Percentiles rank a stretch among this genome's conserved stretches.
phyloP scores from a whole-genome alignment of 2,888 invertebrate genomes.

The Byasa hedistus region DNA sequence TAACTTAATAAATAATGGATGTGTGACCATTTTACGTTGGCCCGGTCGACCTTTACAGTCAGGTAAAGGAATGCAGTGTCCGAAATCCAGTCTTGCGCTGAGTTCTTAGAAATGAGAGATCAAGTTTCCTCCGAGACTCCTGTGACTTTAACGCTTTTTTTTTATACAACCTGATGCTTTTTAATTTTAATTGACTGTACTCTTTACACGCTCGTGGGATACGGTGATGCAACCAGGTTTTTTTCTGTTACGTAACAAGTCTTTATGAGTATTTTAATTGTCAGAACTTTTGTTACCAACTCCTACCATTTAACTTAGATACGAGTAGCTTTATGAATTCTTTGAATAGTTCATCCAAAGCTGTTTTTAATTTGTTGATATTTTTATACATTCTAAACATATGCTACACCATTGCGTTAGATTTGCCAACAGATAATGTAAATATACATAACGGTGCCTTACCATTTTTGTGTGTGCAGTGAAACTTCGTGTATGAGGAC shows the following conservation, averaged over 20 bases:
- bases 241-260: not conserved
- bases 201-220: not conserved
- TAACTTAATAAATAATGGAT: conserved; percentile 20
- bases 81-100: conserved; percentile 37
- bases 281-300: not conserved
- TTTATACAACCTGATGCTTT: conserved; percentile 13
- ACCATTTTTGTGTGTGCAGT: conserved; percentile 45
- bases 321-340: too few relatives aligned
- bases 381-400: not conserved
- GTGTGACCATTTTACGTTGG: conserved; percentile 19
- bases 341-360: too few relatives aligned
- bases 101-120: conserved; percentile 37
- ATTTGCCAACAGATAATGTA: conserved; percentile 23
- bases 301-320: too few relatives aligned
- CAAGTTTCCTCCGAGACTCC: conserved; percentile 14
- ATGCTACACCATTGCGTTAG: conserved; percentile 4
- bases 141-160: conserved; percentile 9
- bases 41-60: conserved; percentile 17
- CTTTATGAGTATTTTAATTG: not conserved
- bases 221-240: not conserved
- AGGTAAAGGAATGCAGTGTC: conserved; percentile 29
- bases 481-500: conserved; percentile 49
- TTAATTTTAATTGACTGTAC: conserved; percentile 19
- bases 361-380: not conserved
- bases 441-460: conserved; percentile 23